These are phyloP conservation scores for Phasianus colchicus DNA, from an alignment of 2,113 vertebrate species.

Conservation along the genomic window DNA sequence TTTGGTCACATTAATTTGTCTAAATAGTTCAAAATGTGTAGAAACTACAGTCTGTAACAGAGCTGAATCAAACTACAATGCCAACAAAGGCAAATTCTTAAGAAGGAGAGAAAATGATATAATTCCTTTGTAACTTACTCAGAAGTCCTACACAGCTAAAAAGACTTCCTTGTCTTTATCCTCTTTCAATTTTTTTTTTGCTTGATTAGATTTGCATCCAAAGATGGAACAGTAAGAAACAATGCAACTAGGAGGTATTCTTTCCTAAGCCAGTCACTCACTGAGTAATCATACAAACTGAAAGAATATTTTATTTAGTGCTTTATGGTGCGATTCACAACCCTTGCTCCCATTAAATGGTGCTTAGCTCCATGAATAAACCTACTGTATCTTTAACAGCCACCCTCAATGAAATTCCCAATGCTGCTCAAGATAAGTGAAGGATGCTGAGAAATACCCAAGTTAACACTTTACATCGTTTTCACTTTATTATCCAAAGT, in stretches of 20 bases:
- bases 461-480: neutral
- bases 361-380: neutral
- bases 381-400: neutral
- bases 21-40: neutral
- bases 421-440: neutral
- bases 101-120: neutral
- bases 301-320: neutral
- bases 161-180: neutral
- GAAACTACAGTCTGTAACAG: neutral
- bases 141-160: neutral
- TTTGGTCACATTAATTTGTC: neutral
- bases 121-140: neutral
- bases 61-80: neutral
- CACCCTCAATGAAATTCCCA: neutral
- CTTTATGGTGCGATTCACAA: neutral
- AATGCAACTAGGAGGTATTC: neutral
- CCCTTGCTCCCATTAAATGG: neutral
- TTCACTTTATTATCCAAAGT: neutral
- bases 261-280: neutral
- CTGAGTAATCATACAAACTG: neutral
- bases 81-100: neutral
- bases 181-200: neutral
- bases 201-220: neutral
- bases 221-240: neutral
- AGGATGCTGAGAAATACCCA: neutral